Evolutionary conservation across 1,140 invertebrate genomes (phyloP).

Genomic region (Ceratosolen fusciceps): DNA sequence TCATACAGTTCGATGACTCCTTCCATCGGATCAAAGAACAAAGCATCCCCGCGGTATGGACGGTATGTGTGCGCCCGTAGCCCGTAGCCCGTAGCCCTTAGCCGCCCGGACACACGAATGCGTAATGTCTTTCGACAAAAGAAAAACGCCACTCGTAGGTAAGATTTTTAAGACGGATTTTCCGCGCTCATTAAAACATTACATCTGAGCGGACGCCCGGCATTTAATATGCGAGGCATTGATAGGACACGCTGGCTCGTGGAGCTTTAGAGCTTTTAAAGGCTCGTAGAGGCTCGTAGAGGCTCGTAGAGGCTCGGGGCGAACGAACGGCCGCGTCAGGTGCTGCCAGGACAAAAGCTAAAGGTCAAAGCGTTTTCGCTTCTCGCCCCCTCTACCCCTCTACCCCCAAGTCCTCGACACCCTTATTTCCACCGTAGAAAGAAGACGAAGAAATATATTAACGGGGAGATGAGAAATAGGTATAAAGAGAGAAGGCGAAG

Average conservation of each 20-base stretch:
- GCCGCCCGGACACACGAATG: neutral
- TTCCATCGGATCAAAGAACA: neutral
- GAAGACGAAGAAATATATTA: neutral
- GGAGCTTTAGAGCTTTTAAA: slow-evolving; percentile 30
- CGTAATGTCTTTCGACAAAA: neutral
- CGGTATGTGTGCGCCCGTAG: too few relatives aligned
- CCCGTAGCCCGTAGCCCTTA: too few relatives aligned
- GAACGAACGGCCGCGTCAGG: neutral
- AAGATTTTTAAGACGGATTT: neutral
- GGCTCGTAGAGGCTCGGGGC: neutral
- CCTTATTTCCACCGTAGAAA: slow-evolving; percentile 7
- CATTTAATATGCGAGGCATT: neutral
- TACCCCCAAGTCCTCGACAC: neutral
- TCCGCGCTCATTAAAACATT: slow-evolving; percentile 39
- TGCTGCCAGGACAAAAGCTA: slow-evolving; percentile 1
- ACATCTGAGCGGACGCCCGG: slow-evolving; percentile 7
- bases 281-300: slow-evolving; percentile 9
- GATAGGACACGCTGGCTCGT: neutral
- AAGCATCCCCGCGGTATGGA: slow-evolving; percentile 2
- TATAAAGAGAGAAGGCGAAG: neutral
- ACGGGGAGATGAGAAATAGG: neutral
- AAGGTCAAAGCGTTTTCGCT: slow-evolving; percentile 35
- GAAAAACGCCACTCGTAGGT: neutral
- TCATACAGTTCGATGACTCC: slow-evolving; percentile 14
- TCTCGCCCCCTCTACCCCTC: neutral